Evolutionary conservation across 2,797 vertebrate species (phyloP).

Genomic region (Sebastes oblongus): DNA sequence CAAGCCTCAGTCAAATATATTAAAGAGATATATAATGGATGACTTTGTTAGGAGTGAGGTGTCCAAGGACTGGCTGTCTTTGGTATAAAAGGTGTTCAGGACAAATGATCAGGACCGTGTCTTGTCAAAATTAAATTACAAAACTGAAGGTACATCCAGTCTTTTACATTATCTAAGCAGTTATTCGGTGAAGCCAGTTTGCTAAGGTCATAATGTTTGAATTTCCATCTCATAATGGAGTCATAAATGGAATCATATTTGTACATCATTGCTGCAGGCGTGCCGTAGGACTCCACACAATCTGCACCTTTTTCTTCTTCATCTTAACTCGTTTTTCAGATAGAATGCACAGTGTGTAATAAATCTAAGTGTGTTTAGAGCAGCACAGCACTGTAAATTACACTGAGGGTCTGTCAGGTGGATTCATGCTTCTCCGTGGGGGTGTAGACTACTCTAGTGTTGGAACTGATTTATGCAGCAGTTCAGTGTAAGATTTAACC

Average conservation of each 20-base stretch:
- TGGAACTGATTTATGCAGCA: neutral
- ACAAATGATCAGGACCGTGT: neutral
- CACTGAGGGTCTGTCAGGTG: neutral
- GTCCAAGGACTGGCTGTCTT: neutral
- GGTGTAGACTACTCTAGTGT: neutral
- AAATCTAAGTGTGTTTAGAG: conserved; percentile 15
- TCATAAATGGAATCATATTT: neutral
- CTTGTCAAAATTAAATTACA: neutral
- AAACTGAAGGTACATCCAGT: neutral
- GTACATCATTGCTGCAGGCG: neutral
- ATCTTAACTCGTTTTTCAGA: neutral
- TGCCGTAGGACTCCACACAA: neutral
- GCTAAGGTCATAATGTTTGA: neutral
- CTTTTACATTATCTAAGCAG: neutral
- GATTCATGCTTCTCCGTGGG: conserved; percentile 16
- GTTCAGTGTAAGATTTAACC: conserved; percentile 1
- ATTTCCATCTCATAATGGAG: neutral
- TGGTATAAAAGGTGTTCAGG: neutral
- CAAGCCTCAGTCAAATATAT: neutral
- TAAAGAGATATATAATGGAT: neutral
- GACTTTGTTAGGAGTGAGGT: neutral
- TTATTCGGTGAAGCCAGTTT: neutral
- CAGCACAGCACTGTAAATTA: neutral
- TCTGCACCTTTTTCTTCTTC: neutral
- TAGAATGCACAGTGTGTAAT: neutral